Evolutionary conservation across 2,797 vertebrate genomes (phyloP), one percentile per base, ranked within the genome.

Genomic region (Morus bassanus): DNA sequence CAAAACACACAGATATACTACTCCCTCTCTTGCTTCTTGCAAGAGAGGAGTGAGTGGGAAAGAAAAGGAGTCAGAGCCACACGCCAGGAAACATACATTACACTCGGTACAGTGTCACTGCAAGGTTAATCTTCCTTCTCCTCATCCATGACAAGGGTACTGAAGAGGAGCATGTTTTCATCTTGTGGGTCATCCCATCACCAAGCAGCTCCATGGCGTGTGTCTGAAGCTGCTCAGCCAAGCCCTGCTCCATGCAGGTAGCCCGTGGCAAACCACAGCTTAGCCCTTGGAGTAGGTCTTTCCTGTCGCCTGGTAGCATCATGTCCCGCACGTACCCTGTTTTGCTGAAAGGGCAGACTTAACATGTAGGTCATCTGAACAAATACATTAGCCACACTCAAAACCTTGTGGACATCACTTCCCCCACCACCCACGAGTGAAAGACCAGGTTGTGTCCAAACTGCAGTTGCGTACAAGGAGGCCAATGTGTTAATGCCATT

Each of bases 401-500:
- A 85, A 94, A 89, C 39, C 13, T 30, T 18, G 56, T 45, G 50
- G 48, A 23, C 16, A 12, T 45, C 41, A 17, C 33, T 85, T 67
- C 18, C 54, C 6, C 8, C 14, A n/a, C 30, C 30, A 39, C 6
- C 14, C 45, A 43, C 0, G 0, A 56, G 30, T 46, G 59, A 69
- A 86, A 90, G n/a, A 67, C 14, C 41, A 56, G 85, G 39, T 30
- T 41, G 14, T 22, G 14, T 68, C 60, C 48, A 53, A 48, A 8
- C 25, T 25, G 8, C 45, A 87, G 25, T 27, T 53, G 6, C 1
- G 6, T 67, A 37, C 7, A 33, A 68, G 27, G 28, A 84, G 30
- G 45, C 16, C 22, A 39, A 28, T 0, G 0, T 19, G 25, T 50
- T 56, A 73, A 46, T 37, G 31, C 5, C 17, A 17, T 45, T 77